phyloP scores from a whole-genome alignment of 2,113 vertebrate genomes.

The Xenus cinereus region DNA sequence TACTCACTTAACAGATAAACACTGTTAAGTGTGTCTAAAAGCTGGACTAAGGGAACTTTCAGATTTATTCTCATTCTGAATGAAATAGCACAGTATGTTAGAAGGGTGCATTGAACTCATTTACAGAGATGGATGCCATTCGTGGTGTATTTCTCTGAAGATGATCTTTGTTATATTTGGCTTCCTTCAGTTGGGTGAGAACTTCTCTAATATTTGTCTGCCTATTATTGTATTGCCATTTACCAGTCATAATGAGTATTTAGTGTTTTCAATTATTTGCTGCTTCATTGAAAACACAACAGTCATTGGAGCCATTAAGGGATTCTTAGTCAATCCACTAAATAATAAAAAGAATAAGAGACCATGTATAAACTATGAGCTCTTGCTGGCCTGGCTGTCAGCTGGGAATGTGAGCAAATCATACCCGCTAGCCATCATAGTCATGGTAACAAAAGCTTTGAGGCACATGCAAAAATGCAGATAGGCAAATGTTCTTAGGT shows the following conservation, averaged over 20 bases:
- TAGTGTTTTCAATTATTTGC: not conserved
- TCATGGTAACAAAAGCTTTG: not conserved
- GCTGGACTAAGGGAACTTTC: not conserved
- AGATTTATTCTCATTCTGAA: not conserved
- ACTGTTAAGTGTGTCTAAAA: not conserved
- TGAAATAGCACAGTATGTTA: not conserved
- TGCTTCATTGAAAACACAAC: not conserved
- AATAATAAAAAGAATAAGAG: not conserved
- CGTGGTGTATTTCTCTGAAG: not conserved
- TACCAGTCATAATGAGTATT: not conserved
- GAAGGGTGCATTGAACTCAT: not conserved
- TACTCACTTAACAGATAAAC: not conserved
- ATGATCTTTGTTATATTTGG: not conserved
- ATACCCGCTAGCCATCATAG: not conserved
- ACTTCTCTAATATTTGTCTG: not conserved
- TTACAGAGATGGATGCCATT: not conserved
- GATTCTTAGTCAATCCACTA: not conserved
- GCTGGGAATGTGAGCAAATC: conserved; percentile 7
- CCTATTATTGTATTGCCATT: not conserved
- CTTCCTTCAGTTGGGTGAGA: not conserved
- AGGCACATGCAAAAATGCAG: not conserved
- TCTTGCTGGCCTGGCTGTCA: conserved; percentile 16
- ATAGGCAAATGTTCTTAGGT: not conserved
- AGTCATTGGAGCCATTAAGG: not conserved
- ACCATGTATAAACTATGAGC: not conserved